A percentile compares a stretch with the other conserved stretches of the same genome.
Conservation (phyloP, 2,113 vertebrate species). For the Anolis sagrei region DNA sequence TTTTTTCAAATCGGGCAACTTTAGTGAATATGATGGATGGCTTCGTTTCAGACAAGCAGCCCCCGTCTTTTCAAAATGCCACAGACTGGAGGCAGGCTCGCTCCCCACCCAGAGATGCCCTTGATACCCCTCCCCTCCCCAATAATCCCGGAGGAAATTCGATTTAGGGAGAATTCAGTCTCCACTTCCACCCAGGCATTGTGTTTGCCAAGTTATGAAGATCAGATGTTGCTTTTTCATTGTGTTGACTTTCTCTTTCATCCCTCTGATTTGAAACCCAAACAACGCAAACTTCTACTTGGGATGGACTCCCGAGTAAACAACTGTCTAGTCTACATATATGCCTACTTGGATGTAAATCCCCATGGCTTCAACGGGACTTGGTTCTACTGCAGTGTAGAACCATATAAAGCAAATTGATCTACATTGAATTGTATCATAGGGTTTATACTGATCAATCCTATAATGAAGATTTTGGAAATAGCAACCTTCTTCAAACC, state of each 20-base stretch:
- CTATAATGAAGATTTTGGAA: no score
- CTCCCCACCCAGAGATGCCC: slow-evolving; percentile 52
- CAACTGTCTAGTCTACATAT: no score
- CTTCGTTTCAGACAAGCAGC: slow-evolving; percentile 52
- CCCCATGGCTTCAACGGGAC: no score
- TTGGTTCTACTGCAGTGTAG: no score
- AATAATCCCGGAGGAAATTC: slow-evolving; percentile 50
- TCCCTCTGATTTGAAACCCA: background rate
- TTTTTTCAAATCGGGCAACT: slow-evolving; percentile 63
- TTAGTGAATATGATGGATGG: slow-evolving; percentile 59
- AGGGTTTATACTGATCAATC: no score
- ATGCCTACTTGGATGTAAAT: background rate
- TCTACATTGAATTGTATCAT: no score
- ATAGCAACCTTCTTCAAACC: no score
- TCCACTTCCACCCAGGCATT: slow-evolving; percentile 52
- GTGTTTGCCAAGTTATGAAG: slow-evolving; percentile 49
- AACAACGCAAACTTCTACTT: no score
- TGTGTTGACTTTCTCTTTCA: no score
- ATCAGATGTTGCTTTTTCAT: background rate
- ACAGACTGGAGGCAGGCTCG: slow-evolving; percentile 19
- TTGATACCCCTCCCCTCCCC: background rate
- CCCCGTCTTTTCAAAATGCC: slow-evolving; percentile 50
- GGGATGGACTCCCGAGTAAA: no score
- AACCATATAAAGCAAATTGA: no score
- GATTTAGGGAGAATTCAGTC: slow-evolving; percentile 37